Evolutionary conservation across 2,113 vertebrate genomes (phyloP), one percentile per base, ranked within the genome.

Genomic region (Seriola dumerili): DNA sequence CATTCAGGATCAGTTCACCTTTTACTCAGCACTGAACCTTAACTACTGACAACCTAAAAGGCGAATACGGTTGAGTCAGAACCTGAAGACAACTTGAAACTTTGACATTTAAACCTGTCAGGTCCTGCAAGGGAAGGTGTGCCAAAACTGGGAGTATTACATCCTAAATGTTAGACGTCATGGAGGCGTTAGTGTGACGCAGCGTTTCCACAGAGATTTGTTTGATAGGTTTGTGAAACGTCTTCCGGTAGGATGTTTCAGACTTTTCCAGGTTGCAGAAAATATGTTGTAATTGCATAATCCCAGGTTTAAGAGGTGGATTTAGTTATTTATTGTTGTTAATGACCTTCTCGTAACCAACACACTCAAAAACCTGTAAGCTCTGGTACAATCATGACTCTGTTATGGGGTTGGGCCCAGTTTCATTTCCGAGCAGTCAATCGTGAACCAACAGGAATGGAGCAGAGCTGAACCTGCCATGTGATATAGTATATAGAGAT

Each of bases 301-400:
- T 68, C 25, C 70, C 75, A 80, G 58, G 70, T 86, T 74, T 79
- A 59, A 81, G 61, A 80, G 57, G 29, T 55, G 50, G 19, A 78
- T 88, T 75, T 85, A 84, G 59, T 69, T 68, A 71, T 84, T 61
- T 84, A 71, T 70, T 80, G 62, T 80, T 59, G 64, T 79, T 72
- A 58, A 55, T 78, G 50, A 83, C 44, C 63, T 50, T 59, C 16
- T 64, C 44, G 80, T 68, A 61, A 77, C 77, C 79, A 34, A 85
- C 82, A 78, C 73, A 73, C 73, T 74, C 38, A 66, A 68, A 80
- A 84, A 82, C 46, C 66, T 71, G 70, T 74, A 57, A 57, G 81
- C 85, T 90, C 81, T 81, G 87, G 81, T 86, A 86, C 91, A 91
- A 90, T 89, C 87, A 80, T 57, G 23, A 78, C 69, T 73, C 19